phyloP scores from a whole-genome alignment of 2,797 vertebrate species.

The Corythornis leucogaster region DNA sequence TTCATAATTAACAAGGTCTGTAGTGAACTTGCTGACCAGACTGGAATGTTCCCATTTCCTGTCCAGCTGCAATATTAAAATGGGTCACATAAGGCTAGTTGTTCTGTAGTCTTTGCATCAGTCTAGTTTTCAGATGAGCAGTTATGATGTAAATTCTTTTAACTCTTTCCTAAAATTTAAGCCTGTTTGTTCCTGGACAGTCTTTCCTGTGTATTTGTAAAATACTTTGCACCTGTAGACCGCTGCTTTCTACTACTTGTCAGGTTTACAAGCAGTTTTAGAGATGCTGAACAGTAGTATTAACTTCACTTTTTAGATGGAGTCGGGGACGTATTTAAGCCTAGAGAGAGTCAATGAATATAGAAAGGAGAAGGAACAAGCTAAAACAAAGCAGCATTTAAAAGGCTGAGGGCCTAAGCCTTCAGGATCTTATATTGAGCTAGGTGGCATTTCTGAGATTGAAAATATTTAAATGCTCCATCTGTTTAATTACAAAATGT shows the following conservation, averaged over 20 bases:
- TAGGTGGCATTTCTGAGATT: background rate
- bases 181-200: background rate
- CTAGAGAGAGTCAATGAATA: background rate
- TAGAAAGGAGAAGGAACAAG: background rate
- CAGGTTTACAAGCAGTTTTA: background rate
- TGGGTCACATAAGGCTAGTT: background rate
- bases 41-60: constrained; percentile 59
- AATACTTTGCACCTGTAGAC: background rate
- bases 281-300: background rate
- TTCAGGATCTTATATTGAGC: background rate
- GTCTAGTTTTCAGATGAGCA: background rate
- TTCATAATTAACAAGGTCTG: constrained; percentile 4
- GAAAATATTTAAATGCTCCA: background rate
- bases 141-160: background rate
- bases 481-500: background rate
- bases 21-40: background rate
- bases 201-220: background rate
- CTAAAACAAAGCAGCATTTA: background rate
- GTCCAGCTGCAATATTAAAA: constrained; percentile 18
- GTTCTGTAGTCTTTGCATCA: background rate
- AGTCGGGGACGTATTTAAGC: background rate
- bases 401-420: background rate
- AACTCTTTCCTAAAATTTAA: background rate
- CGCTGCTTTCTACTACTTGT: background rate
- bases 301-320: background rate